These are phyloP conservation scores for Spondyliosoma cantharus DNA, from an alignment of 2,797 vertebrate genomes.

Conservation along the genomic window DNA sequence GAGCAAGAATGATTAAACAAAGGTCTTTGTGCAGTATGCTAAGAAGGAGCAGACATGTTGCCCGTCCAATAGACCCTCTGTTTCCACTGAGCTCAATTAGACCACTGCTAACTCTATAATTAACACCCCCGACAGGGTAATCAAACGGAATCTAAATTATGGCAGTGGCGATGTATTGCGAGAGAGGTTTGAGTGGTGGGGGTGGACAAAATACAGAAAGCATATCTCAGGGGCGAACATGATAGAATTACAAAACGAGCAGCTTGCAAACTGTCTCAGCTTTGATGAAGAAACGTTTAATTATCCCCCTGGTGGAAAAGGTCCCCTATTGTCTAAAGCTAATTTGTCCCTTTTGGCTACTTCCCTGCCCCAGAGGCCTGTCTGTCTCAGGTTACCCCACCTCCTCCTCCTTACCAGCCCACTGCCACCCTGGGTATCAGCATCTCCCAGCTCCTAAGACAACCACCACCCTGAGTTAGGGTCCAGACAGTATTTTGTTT, in stretches of 20 bases:
- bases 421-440: constrained; percentile 78
- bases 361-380: constrained; percentile 85
- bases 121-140: constrained; percentile 87
- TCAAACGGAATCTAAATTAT: constrained; percentile 87
- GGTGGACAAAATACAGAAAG: constrained; percentile 81
- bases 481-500: constrained; percentile 86
- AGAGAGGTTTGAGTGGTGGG: constrained; percentile 62
- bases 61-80: constrained; percentile 72
- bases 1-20: constrained; percentile 49
- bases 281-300: constrained; percentile 96
- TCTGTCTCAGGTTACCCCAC: constrained; percentile 85
- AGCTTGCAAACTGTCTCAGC: constrained; percentile 93
- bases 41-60: constrained; percentile 58
- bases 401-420: constrained; percentile 76
- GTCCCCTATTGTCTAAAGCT: constrained; percentile 90
- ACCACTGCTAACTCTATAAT: constrained; percentile 84
- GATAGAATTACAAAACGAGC: constrained; percentile 95
- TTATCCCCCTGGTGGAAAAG: constrained; percentile 91
- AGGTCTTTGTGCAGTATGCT: constrained; percentile 64
- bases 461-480: constrained; percentile 75
- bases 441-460: constrained; percentile 75
- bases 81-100: constrained; percentile 80
- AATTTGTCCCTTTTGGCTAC: constrained; percentile 93
- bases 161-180: constrained; percentile 77
- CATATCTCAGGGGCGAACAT: constrained; percentile 87